Base-by-base conservation (phyloP, 1,140 invertebrate genomes). In the Drosophila baimaii region DNA sequence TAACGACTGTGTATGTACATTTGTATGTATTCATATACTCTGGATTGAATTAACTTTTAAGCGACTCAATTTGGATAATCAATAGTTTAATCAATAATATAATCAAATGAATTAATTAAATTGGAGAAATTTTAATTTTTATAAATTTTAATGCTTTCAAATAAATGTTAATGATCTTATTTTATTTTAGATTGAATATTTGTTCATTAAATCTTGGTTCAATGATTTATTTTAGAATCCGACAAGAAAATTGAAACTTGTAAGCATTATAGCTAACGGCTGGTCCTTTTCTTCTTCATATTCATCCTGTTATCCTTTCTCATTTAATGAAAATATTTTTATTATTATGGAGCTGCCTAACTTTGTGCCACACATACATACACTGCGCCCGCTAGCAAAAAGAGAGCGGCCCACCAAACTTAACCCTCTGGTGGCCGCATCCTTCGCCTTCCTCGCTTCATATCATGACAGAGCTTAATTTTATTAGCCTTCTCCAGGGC, bases 261-360 rank as follows among this genome's bases (percentile, higher is more conserved):
- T 25, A 3, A 29, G n/a, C 17, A 15, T 54, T 25, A 3, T 39
- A 55, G 6, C 21, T 37, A 5, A 64, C 19, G 7, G 8, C 25
- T 17, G 23, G 19, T 5, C n/a, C 13, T 15, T 19, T 8, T 23
- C 15, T 27, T n/a, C 46, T 17, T 29, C 2, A 27, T 47, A 25
- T 25, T 21, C 2, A n/a, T 47, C 15, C n/a, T 46, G 37, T 62
- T 71, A 43, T 43, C 33, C 64, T 71, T 79, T 56, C 57, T 39
- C 47, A 72, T 88, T 70, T 86, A 72, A 79, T 64, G 64, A 63
- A 86, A 86, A 86, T 88, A 88, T 86, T 82, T 86, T 65, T 82
- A 82, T 86, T 81, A 86, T 76, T 86, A 81, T 86, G 57, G 64
- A 79, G 63, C 66, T 52, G 37, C 46, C 76, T 52, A 55, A 39